Base-by-base conservation (phyloP, 1,140 invertebrate genomes). In the Pissodes strobi region DNA sequence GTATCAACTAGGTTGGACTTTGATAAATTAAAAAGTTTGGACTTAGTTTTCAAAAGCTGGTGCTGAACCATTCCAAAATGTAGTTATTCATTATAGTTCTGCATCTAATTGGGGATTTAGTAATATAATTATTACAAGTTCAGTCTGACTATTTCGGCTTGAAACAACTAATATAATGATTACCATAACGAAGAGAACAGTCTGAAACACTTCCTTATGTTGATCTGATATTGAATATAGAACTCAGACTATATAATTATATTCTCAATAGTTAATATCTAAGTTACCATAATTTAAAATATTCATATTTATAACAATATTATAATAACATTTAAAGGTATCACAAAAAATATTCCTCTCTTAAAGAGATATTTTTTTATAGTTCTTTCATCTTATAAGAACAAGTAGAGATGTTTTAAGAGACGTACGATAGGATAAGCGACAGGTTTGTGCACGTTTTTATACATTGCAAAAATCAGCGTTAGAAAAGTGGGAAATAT, bases 311-410 rank as follows among this genome's bases (percentile, higher is more conserved):
- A 73, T 68, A 69, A 69, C 68, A 73, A 71, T 71, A 68, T 67
- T 67, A 60, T 70, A 59, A 63, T 66, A 72, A 62, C 68, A 62
- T 72, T 66, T 65, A 63, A 71, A 73, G 72, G 68, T 73, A 73
- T 73, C 72, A 73, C 72, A 73, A 73, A 72, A 71, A 73, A 73
- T 73, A 73, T 70, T 65, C 72, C 64, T 68, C 70, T 64, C 69
- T 68, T 66, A 19, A 39, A 56, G 64, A 68, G 65, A 69, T 69
- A 62, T 72, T 66, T 61, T 68, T 53, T 34, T 56, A 61, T 55
- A 67, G n/a, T 67, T 46, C 59, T 66, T 65, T 45, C 39, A n/a
- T 66, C 64, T 52, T 57, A 48, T 66, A 21, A 61, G 46, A 59
- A 45, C 57, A 66, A 61, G 51, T 51, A 45, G 34, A 58, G 43